Percentiles rank a stretch among this genome's conserved stretches.
These are phyloP conservation scores for Neodiprion lecontei DNA, from an alignment of 1,140 invertebrate species.

Conservation along the genomic window DNA sequence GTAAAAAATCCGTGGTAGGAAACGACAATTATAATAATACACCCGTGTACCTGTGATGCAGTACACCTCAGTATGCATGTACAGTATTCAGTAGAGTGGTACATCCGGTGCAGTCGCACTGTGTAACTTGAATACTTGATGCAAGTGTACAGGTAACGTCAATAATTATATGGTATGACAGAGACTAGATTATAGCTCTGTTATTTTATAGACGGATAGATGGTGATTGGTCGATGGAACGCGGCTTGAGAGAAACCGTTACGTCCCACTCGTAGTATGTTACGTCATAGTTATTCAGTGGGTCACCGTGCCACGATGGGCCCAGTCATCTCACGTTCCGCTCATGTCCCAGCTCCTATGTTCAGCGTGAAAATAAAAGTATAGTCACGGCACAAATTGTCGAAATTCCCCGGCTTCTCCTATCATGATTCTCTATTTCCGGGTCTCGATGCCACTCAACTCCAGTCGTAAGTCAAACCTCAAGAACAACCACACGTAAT, in stretches of 20 bases:
- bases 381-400: neutral
- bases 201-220: neutral
- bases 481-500: too few relatives aligned
- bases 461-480: too few relatives aligned
- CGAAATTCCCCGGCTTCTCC: too few relatives aligned
- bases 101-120: neutral
- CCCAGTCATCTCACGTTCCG: neutral
- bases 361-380: neutral
- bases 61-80: neutral
- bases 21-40: neutral
- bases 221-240: neutral
- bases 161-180: too few relatives aligned
- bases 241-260: neutral
- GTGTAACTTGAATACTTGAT: neutral
- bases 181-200: too few relatives aligned
- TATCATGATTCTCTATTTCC: too few relatives aligned
- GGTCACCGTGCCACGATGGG: slow-evolving; percentile 3
- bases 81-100: neutral
- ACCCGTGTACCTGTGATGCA: neutral
- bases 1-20: neutral
- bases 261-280: neutral
- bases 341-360: neutral
- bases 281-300: slow-evolving; percentile 2
- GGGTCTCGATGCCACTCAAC: too few relatives aligned
- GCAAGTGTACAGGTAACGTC: too few relatives aligned